Conservation (phyloP, 37 sponge, comb jelly and placozoan genomes). For the Cliona cf. orientalis region DNA sequence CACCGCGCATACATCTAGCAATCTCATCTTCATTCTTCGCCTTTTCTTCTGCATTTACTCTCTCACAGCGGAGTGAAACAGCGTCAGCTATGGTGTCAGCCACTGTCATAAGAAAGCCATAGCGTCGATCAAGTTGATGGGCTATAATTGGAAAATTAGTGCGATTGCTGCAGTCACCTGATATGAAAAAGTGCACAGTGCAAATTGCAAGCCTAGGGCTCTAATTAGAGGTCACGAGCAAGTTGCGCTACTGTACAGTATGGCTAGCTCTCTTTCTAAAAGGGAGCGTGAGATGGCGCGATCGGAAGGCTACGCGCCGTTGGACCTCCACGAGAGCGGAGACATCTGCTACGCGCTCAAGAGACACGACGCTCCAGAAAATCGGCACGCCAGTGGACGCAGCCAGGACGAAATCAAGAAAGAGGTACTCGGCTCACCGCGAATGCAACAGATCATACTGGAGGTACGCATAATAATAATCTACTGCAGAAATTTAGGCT, state of each 20-base stretch:
- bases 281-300: too few relatives aligned
- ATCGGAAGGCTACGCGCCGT: constrained; percentile 1
- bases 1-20: neutral
- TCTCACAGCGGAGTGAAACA: too few relatives aligned
- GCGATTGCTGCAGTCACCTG: too few relatives aligned
- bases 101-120: too few relatives aligned
- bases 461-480: constrained; percentile 28
- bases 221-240: too few relatives aligned
- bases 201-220: too few relatives aligned
- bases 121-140: too few relatives aligned
- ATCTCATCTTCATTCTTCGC: constrained; percentile 4
- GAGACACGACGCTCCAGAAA: constrained; percentile 36
- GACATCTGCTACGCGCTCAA: constrained; percentile 51
- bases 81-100: too few relatives aligned
- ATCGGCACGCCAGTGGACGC: constrained; percentile 11
- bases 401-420: constrained; percentile 47
- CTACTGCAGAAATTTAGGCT: neutral
- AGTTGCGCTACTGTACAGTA: too few relatives aligned
- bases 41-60: neutral
- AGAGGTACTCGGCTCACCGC: constrained; percentile 48
- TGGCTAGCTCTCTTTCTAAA: too few relatives aligned
- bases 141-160: neutral
- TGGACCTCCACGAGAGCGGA: constrained; percentile 24
- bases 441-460: constrained; percentile 51
- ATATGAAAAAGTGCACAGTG: too few relatives aligned